A percentile compares a stretch with the other conserved stretches of the same genome.
Conservation (phyloP, 2,797 vertebrate genomes). For the Trachurus trachurus region DNA sequence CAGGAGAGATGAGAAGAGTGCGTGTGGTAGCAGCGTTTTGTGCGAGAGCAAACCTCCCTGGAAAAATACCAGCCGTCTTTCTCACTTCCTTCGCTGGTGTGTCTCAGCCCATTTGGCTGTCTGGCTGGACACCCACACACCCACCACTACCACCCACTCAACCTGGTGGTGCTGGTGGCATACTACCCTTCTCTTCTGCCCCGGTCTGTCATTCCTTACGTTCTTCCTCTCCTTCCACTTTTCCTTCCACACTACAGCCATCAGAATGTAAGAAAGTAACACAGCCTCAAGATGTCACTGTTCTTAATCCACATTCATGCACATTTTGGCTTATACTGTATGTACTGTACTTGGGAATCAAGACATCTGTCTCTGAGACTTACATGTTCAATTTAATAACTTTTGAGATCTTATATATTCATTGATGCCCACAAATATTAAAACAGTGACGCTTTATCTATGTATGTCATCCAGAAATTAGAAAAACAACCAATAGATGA, state of each 20-base stretch:
- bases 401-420: background rate
- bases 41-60: slow-evolving; percentile 46
- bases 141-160: slow-evolving; percentile 21
- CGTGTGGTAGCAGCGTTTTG: background rate
- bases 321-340: background rate
- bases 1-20: slow-evolving; percentile 13
- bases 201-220: slow-evolving; percentile 38
- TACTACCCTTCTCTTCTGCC: slow-evolving; percentile 21
- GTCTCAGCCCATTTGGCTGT: slow-evolving; percentile 62
- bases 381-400: background rate
- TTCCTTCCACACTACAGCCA: background rate
- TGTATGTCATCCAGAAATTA: no score
- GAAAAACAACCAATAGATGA: background rate
- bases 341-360: background rate
- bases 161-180: slow-evolving; percentile 1
- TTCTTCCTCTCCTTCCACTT: slow-evolving; percentile 22
- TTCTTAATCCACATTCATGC: slow-evolving; percentile 33
- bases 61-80: slow-evolving; percentile 76
- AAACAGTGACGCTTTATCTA: background rate
- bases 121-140: slow-evolving; percentile 23
- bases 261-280: background rate
- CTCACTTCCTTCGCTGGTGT: slow-evolving; percentile 62
- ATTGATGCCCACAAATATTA: background rate
- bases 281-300: slow-evolving; percentile 40
- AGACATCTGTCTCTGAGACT: background rate